These are phyloP conservation scores for Calcarius lapponicus DNA, from an alignment of 2,797 vertebrate species.

Conservation along the genomic window DNA sequence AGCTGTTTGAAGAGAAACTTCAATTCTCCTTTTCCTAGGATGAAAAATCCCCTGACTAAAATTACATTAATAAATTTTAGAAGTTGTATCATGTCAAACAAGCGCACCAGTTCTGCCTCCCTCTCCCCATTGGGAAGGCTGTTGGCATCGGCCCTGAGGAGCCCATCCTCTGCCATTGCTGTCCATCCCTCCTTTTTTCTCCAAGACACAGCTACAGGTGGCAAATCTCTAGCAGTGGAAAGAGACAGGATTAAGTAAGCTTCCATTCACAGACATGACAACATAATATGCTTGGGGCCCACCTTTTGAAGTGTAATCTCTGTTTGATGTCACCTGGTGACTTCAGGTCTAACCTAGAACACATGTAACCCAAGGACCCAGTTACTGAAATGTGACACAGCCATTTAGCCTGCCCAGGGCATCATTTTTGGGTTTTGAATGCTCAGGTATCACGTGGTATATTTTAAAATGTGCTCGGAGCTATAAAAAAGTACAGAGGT, in stretches of 20 bases:
- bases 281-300: background rate
- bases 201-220: fast-evolving
- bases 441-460: background rate
- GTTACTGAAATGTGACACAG: background rate
- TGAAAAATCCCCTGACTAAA: background rate
- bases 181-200: background rate
- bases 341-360: background rate
- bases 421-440: background rate
- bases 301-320: background rate
- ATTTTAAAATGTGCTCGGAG: background rate
- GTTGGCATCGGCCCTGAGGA: background rate
- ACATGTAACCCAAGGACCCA: background rate
- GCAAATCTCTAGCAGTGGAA: background rate
- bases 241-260: background rate
- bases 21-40: background rate
- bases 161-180: background rate
- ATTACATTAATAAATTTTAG: background rate
- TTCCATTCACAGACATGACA: background rate
- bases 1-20: background rate
- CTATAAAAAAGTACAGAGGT: background rate
- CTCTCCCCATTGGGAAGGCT: background rate
- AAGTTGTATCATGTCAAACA: background rate
- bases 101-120: background rate
- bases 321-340: background rate
- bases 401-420: background rate